Conservation (phyloP, 1,140 invertebrate species). For the Penaeus vannamei region DNA sequence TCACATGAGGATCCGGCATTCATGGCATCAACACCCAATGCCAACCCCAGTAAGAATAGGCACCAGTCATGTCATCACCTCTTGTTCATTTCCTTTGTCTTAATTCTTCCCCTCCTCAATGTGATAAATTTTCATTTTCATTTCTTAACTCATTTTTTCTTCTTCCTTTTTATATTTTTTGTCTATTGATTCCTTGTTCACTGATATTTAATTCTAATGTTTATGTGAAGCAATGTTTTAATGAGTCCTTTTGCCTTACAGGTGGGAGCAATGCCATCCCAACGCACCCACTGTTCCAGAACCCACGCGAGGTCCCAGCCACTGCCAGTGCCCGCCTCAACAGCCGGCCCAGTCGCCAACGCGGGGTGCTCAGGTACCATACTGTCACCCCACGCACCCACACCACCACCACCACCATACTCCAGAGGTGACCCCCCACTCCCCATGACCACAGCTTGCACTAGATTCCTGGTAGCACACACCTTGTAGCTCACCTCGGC, state of each 20-base stretch:
- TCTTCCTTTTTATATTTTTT: too few relatives aligned
- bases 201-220: too few relatives aligned
- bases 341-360: constrained; percentile 56
- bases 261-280: constrained; percentile 64
- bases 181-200: too few relatives aligned
- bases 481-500: neutral
- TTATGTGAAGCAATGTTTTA: neutral
- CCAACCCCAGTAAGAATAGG: constrained; percentile 48
- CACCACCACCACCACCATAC: constrained; percentile 65
- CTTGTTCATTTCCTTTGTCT: too few relatives aligned
- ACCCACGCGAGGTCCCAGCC: constrained; percentile 63
- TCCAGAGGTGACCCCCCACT: constrained; percentile 66
- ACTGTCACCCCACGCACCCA: constrained; percentile 65
- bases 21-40: constrained; percentile 62
- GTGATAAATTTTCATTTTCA: too few relatives aligned
- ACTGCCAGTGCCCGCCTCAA: constrained; percentile 50
- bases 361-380: constrained; percentile 67
- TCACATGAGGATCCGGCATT: constrained; percentile 65
- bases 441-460: constrained; percentile 29
- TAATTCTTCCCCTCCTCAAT: too few relatives aligned
- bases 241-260: neutral
- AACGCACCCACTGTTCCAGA: constrained; percentile 66
- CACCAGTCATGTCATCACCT: neutral
- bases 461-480: constrained; percentile 11
- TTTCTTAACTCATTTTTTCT: too few relatives aligned